phyloP scores from a whole-genome alignment of 2,113 vertebrate species.

The Hippocampus zosterae region DNA sequence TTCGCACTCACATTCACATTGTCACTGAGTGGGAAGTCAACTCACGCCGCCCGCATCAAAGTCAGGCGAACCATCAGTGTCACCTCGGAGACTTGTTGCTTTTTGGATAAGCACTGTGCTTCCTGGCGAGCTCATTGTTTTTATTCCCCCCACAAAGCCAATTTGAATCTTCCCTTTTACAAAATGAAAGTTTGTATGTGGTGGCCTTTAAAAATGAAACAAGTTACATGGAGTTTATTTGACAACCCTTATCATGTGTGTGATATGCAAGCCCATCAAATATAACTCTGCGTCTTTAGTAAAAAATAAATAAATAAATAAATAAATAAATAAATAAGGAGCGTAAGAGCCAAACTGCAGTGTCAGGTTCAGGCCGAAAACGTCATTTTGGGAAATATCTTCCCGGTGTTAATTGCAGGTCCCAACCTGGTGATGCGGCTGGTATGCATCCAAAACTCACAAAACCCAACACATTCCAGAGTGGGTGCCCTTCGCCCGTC shows the following conservation, averaged over 20 bases:
- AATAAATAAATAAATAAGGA: no score
- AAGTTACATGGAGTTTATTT: conserved; percentile 15
- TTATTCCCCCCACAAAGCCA: background rate
- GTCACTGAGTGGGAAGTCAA: no score
- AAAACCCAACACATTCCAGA: conserved; percentile 57
- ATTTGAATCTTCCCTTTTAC: background rate
- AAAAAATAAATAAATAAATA: conserved; percentile 20
- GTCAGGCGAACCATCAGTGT: no score
- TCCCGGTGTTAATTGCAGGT: conserved; percentile 53
- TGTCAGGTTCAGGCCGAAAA: conserved; percentile 31
- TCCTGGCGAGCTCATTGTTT: conserved; percentile 14
- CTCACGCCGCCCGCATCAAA: no score
- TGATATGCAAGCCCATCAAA: conserved; percentile 9
- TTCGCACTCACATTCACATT: no score
- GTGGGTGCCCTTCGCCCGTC: conserved; percentile 39
- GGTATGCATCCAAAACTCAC: conserved; percentile 58
- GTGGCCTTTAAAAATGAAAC: conserved; percentile 21
- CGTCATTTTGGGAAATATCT: conserved; percentile 39
- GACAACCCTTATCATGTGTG: conserved; percentile 27
- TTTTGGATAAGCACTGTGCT: conserved; percentile 14
- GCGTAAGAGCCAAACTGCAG: conserved; percentile 15
- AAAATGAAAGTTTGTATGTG: conserved; percentile 15
- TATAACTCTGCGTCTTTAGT: conserved; percentile 40
- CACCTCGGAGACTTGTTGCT: conserved; percentile 9
- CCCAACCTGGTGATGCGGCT: conserved; percentile 44